Evolutionary conservation across 2,797 vertebrate genomes (phyloP), one percentile per base, ranked within the genome.

Genomic region (Muraenolepis orangiensis): DNA sequence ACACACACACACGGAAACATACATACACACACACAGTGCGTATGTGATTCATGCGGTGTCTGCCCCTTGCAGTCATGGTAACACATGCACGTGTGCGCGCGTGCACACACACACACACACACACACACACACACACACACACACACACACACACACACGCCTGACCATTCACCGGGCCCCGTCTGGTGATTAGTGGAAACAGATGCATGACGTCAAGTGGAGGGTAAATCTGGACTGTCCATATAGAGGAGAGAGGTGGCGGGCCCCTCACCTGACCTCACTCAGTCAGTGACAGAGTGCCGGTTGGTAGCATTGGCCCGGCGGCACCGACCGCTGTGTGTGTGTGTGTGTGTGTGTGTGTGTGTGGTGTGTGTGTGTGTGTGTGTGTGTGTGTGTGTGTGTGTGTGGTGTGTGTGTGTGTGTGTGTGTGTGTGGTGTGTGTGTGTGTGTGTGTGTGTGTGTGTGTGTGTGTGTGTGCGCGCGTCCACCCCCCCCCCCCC

Each of bases 171-270:
- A 76, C 71, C 72, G 72, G 75, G 67, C 80, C 68, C 68, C 72
- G 74, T 73, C 78, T 30, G 79, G 72, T 82, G 82, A 86, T 82
- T 83, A 84, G 84, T 77, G 75, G 36, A 78, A 70, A 76, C 83
- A 78, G 72, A 40, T 72, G 75, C 71, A 72, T 66, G 77, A 84
- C 72, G 72, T 30, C 77, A 83, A 61, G 77, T 77, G 68, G 51
- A 69, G 81, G 76, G 73, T 89, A 88, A 87, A 91, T 90, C 84
- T 91, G 85, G 85, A 89, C 32, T 30, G 66, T 81, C 80, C 74
- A 80, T 78, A 81, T 85, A 73, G 73, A 87, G 83, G 73, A 86
- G 83, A 61, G 46, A 76, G 67, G 20, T 36, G 70, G 11, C 31
- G 4, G 0, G 72, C 46, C 74, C 61, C 73, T 86, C 80, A 80